These are phyloP conservation scores for Celastrina argiolus DNA, from an alignment of 2,888 invertebrate genomes.

Conservation along the genomic window DNA sequence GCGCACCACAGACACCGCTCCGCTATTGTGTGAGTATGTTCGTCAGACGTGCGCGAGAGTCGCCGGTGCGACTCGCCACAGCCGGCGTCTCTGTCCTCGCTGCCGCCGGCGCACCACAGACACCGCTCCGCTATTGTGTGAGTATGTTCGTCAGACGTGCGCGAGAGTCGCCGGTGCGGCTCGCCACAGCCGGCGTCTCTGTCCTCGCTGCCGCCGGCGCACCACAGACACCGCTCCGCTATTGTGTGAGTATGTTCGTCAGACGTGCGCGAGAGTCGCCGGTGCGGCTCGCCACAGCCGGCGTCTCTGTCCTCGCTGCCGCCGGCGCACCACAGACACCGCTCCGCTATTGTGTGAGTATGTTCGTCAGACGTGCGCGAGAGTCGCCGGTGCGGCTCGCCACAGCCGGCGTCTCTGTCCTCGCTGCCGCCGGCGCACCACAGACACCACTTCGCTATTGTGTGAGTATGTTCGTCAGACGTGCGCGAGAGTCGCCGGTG, in stretches of 20 bases:
- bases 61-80: constrained; percentile 81
- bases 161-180: constrained; percentile 76
- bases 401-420: no score
- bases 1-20: constrained; percentile 68
- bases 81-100: constrained; percentile 79
- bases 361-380: constrained; percentile 63
- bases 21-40: constrained; percentile 65
- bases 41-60: constrained; percentile 67
- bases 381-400: no score
- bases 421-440: no score
- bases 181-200: constrained; percentile 80
- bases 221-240: constrained; percentile 68
- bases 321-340: constrained; percentile 65
- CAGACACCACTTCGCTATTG: neutral
- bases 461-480: no score
- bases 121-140: constrained; percentile 70
- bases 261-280: constrained; percentile 68
- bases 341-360: constrained; percentile 70
- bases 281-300: constrained; percentile 80
- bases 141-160: constrained; percentile 67
- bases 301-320: constrained; percentile 80
- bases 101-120: constrained; percentile 70
- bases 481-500: no score
- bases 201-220: constrained; percentile 76
- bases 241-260: constrained; percentile 68